phyloP scores from a whole-genome alignment of 2,888 invertebrate species.

The Teleogryllus oceanicus region DNA sequence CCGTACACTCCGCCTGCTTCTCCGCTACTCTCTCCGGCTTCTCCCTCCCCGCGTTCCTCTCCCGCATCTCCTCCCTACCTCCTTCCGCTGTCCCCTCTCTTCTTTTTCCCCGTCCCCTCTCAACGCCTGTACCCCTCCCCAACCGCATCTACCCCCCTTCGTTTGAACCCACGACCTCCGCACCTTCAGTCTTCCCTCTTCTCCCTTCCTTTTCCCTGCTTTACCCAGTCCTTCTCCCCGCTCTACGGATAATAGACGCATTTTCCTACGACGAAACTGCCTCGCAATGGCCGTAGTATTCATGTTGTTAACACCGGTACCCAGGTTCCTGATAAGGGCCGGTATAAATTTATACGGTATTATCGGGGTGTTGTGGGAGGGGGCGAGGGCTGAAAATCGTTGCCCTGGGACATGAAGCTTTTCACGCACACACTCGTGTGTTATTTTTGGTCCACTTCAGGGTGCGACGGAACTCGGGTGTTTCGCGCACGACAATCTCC shows the following conservation, averaged over 20 bases:
- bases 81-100: too few species aligned
- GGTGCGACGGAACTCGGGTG: not conserved
- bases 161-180: too few species aligned
- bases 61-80: too few species aligned
- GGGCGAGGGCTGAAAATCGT: not conserved
- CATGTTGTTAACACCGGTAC: not conserved
- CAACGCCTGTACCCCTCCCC: not conserved
- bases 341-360: conserved; percentile 18
- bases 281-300: not conserved
- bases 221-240: not conserved
- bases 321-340: not conserved
- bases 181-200: not conserved
- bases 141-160: not conserved
- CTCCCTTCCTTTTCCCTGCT: not conserved
- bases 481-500: too few species aligned
- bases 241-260: not conserved
- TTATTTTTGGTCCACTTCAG: not conserved
- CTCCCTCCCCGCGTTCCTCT: too few species aligned
- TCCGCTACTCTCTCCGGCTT: too few species aligned
- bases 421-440: not conserved
- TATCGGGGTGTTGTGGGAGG: not conserved
- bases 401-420: not conserved
- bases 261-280: not conserved
- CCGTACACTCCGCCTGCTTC: too few species aligned
- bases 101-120: not conserved